These are phyloP conservation scores for Heteronetta atricapilla DNA, from an alignment of 2,113 vertebrate species.

Conservation along the genomic window DNA sequence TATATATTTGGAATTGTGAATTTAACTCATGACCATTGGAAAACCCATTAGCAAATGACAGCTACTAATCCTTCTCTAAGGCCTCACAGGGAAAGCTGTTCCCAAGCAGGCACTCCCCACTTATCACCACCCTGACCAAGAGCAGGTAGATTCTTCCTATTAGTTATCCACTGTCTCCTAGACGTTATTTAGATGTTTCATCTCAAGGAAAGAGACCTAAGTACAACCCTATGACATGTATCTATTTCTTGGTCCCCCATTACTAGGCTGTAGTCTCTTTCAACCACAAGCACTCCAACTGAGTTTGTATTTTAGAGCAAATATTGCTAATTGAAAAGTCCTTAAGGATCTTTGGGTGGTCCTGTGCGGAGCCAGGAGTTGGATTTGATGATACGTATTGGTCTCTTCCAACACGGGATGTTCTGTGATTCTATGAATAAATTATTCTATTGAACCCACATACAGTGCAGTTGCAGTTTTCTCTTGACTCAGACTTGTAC, in stretches of 20 bases:
- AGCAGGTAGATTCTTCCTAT: neutral
- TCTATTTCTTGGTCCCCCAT: neutral
- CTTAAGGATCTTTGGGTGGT: too few relatives aligned
- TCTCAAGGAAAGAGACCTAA: neutral
- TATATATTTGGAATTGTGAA: neutral
- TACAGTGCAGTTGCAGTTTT: neutral
- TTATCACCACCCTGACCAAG: accelerated
- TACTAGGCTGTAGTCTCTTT: neutral
- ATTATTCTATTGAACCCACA: neutral
- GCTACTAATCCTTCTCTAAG: neutral
- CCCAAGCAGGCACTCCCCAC: accelerated
- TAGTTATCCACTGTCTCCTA: neutral
- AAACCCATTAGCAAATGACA: neutral
- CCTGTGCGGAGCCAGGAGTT: too few relatives aligned
- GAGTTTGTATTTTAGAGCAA: neutral
- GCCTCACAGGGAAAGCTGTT: accelerated
- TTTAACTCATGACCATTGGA: neutral
- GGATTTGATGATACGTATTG: too few relatives aligned
- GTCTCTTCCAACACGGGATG: too few relatives aligned
- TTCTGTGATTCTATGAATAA: neutral
- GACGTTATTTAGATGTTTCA: neutral
- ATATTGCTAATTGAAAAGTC: too few relatives aligned
- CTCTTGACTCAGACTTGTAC: neutral
- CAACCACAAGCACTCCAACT: neutral
- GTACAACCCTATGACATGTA: too few relatives aligned